Evolutionary conservation across 2,113 vertebrate genomes (phyloP).

Genomic region (Heteronetta atricapilla): DNA sequence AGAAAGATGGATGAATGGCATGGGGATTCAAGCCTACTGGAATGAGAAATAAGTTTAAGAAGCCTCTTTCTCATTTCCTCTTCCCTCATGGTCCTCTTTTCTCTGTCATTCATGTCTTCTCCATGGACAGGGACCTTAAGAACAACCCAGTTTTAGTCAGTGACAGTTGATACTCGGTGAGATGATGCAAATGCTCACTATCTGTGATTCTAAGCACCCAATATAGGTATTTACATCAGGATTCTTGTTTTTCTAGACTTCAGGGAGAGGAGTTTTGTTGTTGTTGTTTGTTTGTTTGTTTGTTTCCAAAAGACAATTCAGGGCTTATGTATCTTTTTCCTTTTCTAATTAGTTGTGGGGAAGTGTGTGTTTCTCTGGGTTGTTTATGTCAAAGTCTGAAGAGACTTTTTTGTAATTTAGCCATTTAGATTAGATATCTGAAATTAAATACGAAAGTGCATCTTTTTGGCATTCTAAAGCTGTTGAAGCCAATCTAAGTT

Average conservation of each 20-base stretch:
- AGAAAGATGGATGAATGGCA: neutral
- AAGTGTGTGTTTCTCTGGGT: neutral
- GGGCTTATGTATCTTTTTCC: accelerated
- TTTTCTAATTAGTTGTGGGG: neutral
- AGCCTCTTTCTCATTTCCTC: neutral
- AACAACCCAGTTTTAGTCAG: neutral
- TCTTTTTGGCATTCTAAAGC: neutral
- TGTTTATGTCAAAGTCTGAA: neutral
- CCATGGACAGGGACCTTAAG: neutral
- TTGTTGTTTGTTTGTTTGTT: neutral
- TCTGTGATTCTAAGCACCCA: neutral
- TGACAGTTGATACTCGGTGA: neutral
- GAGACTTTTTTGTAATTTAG: neutral
- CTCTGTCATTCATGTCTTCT: neutral
- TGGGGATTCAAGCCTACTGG: neutral
- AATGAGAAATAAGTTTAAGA: neutral
- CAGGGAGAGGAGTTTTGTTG: neutral
- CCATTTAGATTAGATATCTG: neutral
- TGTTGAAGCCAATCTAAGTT: neutral
- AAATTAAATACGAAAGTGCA: neutral
- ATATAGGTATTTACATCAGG: neutral
- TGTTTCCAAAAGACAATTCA: neutral
- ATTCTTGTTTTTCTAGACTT: neutral
- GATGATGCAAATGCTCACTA: neutral
- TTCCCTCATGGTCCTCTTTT: neutral